Percentiles rank a stretch among this genome's conserved stretches.
Conservation (phyloP, 2,797 vertebrate species). For the Tarsius wallacei region DNA sequence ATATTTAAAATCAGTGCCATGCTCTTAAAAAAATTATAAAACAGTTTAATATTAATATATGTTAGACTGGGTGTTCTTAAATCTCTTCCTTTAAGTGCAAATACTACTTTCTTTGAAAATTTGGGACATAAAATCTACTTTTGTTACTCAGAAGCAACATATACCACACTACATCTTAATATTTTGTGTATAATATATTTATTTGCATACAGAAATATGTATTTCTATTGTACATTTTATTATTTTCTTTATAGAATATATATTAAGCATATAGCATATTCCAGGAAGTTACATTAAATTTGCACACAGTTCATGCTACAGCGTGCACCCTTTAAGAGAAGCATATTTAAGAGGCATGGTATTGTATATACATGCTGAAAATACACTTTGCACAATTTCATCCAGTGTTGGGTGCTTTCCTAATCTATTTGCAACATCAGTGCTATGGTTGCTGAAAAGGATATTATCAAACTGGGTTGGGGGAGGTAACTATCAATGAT, state of each 20-base stretch:
- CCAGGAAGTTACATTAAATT: constrained; percentile 81
- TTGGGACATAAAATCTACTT: neutral
- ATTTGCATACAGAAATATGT: constrained; percentile 89
- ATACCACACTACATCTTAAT: constrained; percentile 57
- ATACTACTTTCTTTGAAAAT: constrained; percentile 38
- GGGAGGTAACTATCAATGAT: constrained; percentile 53
- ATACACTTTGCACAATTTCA: constrained; percentile 78
- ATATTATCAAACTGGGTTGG: constrained; percentile 16
- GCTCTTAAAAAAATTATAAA: constrained; percentile 60
- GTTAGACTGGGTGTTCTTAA: constrained; percentile 23
- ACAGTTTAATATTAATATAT: constrained; percentile 34
- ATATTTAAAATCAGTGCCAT: constrained; percentile 56
- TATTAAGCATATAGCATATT: constrained; percentile 84
- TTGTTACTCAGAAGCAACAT: constrained; percentile 64
- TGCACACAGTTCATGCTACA: constrained; percentile 85
- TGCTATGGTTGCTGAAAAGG: constrained; percentile 62
- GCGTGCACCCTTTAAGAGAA: constrained; percentile 82
- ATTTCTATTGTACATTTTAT: constrained; percentile 86
- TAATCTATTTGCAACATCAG: constrained; percentile 79
- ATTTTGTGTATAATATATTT: constrained; percentile 86
- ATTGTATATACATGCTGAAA: constrained; percentile 85
- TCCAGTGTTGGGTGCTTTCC: constrained; percentile 76
- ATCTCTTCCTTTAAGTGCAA: constrained; percentile 58
- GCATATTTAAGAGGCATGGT: constrained; percentile 79
- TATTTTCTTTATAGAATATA: constrained; percentile 84